A percentile compares a stretch with the other conserved stretches of the same genome.
Evolutionary conservation across 2,797 vertebrate genomes (phyloP).

Genomic region (Miichthys miiuy): DNA sequence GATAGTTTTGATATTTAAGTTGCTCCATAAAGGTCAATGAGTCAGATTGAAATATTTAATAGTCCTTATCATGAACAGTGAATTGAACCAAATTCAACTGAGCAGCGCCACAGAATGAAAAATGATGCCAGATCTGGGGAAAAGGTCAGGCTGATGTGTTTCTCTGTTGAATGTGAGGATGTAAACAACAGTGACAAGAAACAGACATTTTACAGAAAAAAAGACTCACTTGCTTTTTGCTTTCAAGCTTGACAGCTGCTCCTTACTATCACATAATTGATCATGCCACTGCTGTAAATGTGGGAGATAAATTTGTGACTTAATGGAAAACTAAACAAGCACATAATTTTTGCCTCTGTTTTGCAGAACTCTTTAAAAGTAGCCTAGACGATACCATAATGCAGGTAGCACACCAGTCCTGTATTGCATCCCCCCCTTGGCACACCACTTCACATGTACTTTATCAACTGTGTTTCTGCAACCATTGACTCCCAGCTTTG

Average conservation of each 20-base stretch:
- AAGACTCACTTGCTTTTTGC: constrained; percentile 12
- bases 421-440: not conserved
- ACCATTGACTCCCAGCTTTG: not conserved
- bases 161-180: constrained; percentile 22
- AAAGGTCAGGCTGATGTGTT: constrained; percentile 61
- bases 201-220: constrained; percentile 21
- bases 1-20: constrained; percentile 59
- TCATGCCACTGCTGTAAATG: not conserved
- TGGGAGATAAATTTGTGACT: not conserved
- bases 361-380: not conserved
- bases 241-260: constrained; percentile 21
- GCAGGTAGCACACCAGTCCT: not conserved
- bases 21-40: constrained; percentile 62
- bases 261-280: constrained; percentile 5
- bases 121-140: constrained; percentile 43
- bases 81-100: constrained; percentile 53
- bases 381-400: too few species aligned
- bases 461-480: not conserved
- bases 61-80: constrained; percentile 54
- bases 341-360: not conserved
- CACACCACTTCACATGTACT: not conserved
- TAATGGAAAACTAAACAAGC: not conserved
- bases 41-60: constrained; percentile 66
- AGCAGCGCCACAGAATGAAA: constrained; percentile 50
- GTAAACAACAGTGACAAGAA: constrained; percentile 45